Evolutionary conservation across 2,797 vertebrate species (phyloP), one percentile per base, ranked within the genome.

Genomic region (Rhinichthys osculus): DNA sequence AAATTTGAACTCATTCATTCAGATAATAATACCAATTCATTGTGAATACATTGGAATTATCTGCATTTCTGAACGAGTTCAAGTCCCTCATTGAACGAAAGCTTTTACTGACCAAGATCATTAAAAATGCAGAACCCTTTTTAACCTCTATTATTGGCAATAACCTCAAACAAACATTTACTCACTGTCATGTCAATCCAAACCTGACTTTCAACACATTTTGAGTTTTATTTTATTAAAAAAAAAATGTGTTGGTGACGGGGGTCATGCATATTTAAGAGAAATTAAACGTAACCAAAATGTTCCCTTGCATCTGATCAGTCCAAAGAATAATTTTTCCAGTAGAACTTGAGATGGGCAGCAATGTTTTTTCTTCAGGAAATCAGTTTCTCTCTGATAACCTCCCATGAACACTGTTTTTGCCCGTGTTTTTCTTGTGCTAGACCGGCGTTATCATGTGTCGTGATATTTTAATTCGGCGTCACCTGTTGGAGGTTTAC

Each of bases 401-500:
- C 77, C 66, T 69, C 77, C 83, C 52, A 21, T 4, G 76, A 71
- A 23, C 76, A 47, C 14, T 27, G 72, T 21, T 52, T 27, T 66
- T 66, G 59, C 16, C n/a, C 9, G 52, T 79, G 77, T 79, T 85
- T 79, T 67, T 62, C 40, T 50, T 16, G 3, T 38, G 21, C 23
- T 40, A 69, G 30, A 70, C 64, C 17, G 23, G 17, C 6, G 83
- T 62, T 50, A 78, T 85, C 83, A 62, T 47, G 77, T 85, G 67
- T 71, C 77, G 11, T 42, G 21, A 50, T 44, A 50, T 73, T 57
- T 77, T 38, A 33, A 76, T 50, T 76, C 44, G 42, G 10, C 57
- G 10, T 78, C 83, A 69, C 62, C 42, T 59, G 83, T 84, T 84
- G 71, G 67, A 62, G 83, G 54, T 47, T 85, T 78, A 71, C 64